Percentiles rank a stretch among this genome's conserved stretches.
These are phyloP conservation scores for Acomys russatus DNA, from an alignment of 2,797 vertebrate genomes.

Conservation along the genomic window DNA sequence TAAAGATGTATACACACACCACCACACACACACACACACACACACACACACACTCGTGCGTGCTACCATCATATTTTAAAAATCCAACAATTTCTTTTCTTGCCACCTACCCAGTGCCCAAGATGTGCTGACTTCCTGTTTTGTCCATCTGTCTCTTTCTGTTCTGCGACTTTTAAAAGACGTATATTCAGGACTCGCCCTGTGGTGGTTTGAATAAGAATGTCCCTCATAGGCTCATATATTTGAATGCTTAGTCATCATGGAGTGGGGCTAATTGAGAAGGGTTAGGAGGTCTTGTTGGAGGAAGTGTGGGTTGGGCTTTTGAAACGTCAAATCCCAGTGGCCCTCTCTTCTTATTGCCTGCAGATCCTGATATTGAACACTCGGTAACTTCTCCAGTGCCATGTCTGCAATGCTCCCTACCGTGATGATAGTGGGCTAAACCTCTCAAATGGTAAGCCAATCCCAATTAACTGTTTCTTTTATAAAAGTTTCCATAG, in stretches of 20 bases:
- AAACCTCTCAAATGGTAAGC: background rate
- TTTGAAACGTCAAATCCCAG: too few species aligned
- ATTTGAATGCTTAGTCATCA: too few species aligned
- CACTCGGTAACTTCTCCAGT: background rate
- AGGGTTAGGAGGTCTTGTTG: background rate
- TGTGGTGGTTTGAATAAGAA: background rate
- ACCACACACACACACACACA: background rate
- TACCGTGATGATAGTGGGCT: background rate
- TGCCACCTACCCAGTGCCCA: background rate
- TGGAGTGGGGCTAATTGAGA: background rate
- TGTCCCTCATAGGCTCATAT: background rate
- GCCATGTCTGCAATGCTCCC: background rate
- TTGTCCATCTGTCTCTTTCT: background rate
- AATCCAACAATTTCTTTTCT: conserved; percentile 4
- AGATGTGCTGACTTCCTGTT: background rate
- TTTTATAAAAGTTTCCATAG: background rate
- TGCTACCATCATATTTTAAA: background rate
- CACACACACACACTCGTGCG: background rate
- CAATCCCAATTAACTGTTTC: too few species aligned
- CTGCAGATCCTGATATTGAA: background rate
- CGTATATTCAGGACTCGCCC: background rate
- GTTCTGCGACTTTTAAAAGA: background rate
- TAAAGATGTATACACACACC: background rate
- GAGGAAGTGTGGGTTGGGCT: background rate
- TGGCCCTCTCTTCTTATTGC: too few species aligned